phyloP scores from a whole-genome alignment of 2,888 invertebrate genomes.

The Xestia ashworthii region DNA sequence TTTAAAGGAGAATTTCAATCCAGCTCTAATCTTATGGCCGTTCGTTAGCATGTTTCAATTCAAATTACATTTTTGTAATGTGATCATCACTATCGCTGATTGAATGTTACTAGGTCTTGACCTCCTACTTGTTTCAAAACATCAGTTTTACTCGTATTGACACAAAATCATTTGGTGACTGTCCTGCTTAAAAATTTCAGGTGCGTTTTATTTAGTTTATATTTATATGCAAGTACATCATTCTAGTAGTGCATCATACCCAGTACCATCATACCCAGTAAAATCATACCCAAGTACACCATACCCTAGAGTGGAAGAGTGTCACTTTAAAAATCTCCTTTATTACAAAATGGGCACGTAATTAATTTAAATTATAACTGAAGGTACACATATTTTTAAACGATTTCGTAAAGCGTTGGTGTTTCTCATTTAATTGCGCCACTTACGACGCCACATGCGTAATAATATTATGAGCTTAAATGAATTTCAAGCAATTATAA shows the following conservation, averaged over 20 bases:
- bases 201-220: not conserved
- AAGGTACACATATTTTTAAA: not conserved
- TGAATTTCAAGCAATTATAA: slow-evolving; percentile 41
- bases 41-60: not conserved
- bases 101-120: not conserved
- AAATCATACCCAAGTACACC: too few species aligned
- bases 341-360: not conserved
- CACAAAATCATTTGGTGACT: not conserved
- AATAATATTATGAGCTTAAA: slow-evolving; percentile 12
- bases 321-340: not conserved
- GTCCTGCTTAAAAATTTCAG: not conserved
- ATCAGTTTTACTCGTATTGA: not conserved
- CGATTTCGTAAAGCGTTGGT: not conserved
- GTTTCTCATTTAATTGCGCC: slow-evolving; percentile 28
- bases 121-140: too few species aligned
- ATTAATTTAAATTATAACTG: not conserved
- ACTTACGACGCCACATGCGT: not conserved
- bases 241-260: too few species aligned
- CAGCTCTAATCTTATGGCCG: too few species aligned
- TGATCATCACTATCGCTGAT: not conserved
- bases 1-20: too few species aligned
- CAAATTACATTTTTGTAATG: not conserved
- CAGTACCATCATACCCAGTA: too few species aligned
- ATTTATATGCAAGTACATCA: not conserved
- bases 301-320: too few species aligned